Base-by-base conservation (phyloP, 2,888 invertebrate genomes). In the Theretra japonica region DNA sequence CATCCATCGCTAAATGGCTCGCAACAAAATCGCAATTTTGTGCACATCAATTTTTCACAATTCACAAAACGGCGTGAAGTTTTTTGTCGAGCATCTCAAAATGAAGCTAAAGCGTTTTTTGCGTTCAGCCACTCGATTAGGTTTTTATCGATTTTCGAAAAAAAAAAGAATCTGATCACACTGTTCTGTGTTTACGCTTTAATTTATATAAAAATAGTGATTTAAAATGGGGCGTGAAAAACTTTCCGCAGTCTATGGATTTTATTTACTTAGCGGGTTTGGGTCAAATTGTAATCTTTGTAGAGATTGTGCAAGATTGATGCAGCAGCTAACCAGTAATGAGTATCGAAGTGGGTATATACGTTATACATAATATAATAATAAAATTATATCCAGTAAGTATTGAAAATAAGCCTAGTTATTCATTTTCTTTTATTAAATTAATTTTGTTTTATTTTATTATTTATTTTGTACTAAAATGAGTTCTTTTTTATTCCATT, bases 21-120 rank as follows among this genome's bases (percentile, higher is more conserved):
- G 48, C 65, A 65, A 65, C 65, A 65, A 65, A 65, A 65, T 65
- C 65, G 48, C 65, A 65, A 65, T 65, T 65, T 65, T 65, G 65
- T 48, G 65, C 48, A 65, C 65, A 65, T 65, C 65, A 65, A 65
- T 65, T 65, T 65, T 65, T 65, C 65, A 23, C 65, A 65, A 65
- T 65, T 41, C 15, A 48, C 48, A 65, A 65, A 48, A 65, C 17
- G 48, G 48, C 65, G 65, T 65, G 65, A 65, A 65, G 65, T 48
- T 65, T 65, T 65, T 65, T 65, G 48, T 65, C 48, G 23, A 41
- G 23, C 41, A 19, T 65, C 65, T 65, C 65, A 65, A 48, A 65
- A 41, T 65, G 48, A 65, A 65, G 65, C 65, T 25, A 65, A 48
- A 25, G 65, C 23, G n/a, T 65, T 48, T 65, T 65, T 65, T 23